Percentiles rank a stretch among this genome's conserved stretches.
phyloP scores from a whole-genome alignment of 2,888 invertebrate species.

The Dynastes grantii region DNA sequence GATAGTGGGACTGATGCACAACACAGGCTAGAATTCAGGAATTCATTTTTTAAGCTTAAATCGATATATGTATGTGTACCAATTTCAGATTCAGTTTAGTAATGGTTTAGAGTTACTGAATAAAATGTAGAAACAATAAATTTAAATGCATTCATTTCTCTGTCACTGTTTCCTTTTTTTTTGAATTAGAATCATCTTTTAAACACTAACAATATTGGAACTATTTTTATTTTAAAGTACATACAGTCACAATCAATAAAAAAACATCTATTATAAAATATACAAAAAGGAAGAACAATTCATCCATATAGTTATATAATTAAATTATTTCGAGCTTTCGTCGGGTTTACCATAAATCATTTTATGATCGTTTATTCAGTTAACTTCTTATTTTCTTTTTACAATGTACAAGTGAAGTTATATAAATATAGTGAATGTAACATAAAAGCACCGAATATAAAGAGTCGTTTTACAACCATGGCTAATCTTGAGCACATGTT shows the following conservation, averaged over 20 bases:
- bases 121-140: too few relatives aligned
- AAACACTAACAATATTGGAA: not conserved
- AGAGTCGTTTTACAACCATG: slow-evolving; percentile 21
- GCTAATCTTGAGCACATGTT: slow-evolving; percentile 30
- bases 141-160: too few relatives aligned
- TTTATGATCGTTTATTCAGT: not conserved
- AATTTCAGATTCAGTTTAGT: too few relatives aligned
- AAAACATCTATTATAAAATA: slow-evolving; percentile 37
- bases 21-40: too few relatives aligned
- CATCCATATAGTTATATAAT: slow-evolving; percentile 15
- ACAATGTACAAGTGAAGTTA: slow-evolving; percentile 44
- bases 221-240: slow-evolving; percentile 5
- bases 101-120: too few relatives aligned
- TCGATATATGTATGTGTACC: too few relatives aligned
- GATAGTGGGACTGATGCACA: too few relatives aligned
- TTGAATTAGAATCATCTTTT: not conserved
- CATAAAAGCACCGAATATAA: slow-evolving; percentile 7
- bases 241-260: slow-evolving; percentile 19
- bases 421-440: slow-evolving; percentile 11
- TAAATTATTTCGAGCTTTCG: slow-evolving; percentile 10
- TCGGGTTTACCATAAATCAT: not conserved
- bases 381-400: slow-evolving; percentile 22
- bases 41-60: too few relatives aligned
- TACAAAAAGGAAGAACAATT: slow-evolving; percentile 46
- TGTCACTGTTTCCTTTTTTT: not conserved